phyloP scores from a whole-genome alignment of 2,888 invertebrate species.

The Torymus auratus region DNA sequence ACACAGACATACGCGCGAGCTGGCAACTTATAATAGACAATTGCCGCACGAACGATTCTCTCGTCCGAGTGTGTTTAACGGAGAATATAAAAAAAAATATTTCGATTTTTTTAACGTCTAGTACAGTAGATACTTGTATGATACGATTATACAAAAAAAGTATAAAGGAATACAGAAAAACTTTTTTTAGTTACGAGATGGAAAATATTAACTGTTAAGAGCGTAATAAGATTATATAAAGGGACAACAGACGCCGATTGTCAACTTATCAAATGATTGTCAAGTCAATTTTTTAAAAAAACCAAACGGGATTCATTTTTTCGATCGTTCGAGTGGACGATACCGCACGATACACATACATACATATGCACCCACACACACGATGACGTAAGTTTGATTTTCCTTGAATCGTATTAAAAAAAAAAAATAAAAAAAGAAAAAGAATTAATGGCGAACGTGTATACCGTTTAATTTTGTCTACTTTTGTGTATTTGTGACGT shows the following conservation, averaged over 20 bases:
- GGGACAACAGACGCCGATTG: conserved; percentile 18
- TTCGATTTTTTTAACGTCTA: conserved; percentile 46
- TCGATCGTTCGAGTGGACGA: conserved; percentile 26
- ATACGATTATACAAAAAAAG: conserved; percentile 7
- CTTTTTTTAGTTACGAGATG: conserved; percentile 34
- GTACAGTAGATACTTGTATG: conserved; percentile 37
- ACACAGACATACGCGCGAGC: not conserved
- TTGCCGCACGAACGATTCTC: not conserved
- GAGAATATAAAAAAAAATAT: conserved; percentile 14
- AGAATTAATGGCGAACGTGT: not conserved
- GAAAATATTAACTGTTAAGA: conserved; percentile 28
- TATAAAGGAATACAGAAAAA: conserved; percentile 20
- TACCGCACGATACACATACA: not conserved
- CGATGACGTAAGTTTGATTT: too few species aligned
- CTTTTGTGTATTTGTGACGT: conserved; percentile 32
- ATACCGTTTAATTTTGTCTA: conserved; percentile 16
- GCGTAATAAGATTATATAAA: conserved; percentile 25
- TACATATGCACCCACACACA: not conserved
- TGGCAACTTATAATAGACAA: not conserved
- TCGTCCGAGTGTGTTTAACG: conserved; percentile 20
- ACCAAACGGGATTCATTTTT: conserved; percentile 19
- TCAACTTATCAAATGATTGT: conserved; percentile 27
- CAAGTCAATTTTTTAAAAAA: conserved; percentile 43
- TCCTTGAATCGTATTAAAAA: not conserved
- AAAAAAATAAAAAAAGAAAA: conserved; percentile 5